Conservation (phyloP, 2,888 invertebrate genomes). For the Xylota sylvarum region DNA sequence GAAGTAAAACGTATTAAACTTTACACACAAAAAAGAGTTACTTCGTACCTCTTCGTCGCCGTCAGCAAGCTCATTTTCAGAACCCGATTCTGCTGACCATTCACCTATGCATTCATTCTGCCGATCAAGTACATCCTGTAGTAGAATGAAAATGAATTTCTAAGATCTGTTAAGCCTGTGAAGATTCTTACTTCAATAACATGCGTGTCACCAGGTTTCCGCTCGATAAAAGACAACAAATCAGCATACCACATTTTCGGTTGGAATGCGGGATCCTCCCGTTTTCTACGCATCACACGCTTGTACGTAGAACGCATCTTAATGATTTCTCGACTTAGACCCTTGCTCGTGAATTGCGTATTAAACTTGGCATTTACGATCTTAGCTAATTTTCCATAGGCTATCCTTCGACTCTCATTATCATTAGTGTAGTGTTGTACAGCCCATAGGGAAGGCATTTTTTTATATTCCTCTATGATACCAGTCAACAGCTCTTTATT, state of each 20-base stretch:
- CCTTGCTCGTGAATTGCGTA: slow-evolving; percentile 25
- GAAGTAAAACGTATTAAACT: not conserved
- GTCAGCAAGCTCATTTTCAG: not conserved
- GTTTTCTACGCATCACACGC: slow-evolving; percentile 33
- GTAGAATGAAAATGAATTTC: not conserved
- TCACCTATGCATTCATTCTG: not conserved
- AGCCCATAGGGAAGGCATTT: slow-evolving; percentile 49
- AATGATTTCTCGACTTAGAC: slow-evolving; percentile 37
- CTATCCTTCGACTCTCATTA: slow-evolving; percentile 27
- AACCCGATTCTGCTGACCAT: not conserved
- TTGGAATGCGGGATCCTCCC: slow-evolving; percentile 28
- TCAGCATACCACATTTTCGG: slow-evolving; percentile 58
- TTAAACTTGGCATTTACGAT: slow-evolving; percentile 47
- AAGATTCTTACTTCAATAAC: not conserved
- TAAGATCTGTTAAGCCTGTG: not conserved
- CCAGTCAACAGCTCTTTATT: slow-evolving; percentile 48
- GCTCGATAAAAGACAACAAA: slow-evolving; percentile 51
- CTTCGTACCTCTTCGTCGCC: slow-evolving; percentile 10
- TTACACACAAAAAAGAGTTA: not conserved
- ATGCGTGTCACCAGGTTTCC: not conserved
- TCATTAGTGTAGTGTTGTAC: slow-evolving; percentile 53
- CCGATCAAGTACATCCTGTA: not conserved
- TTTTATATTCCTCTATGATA: slow-evolving; percentile 61
- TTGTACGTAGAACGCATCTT: slow-evolving; percentile 54
- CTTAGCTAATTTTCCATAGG: slow-evolving; percentile 37